Evolutionary conservation across 1,140 invertebrate genomes (phyloP).

Genomic region (Eumaeus atala): DNA sequence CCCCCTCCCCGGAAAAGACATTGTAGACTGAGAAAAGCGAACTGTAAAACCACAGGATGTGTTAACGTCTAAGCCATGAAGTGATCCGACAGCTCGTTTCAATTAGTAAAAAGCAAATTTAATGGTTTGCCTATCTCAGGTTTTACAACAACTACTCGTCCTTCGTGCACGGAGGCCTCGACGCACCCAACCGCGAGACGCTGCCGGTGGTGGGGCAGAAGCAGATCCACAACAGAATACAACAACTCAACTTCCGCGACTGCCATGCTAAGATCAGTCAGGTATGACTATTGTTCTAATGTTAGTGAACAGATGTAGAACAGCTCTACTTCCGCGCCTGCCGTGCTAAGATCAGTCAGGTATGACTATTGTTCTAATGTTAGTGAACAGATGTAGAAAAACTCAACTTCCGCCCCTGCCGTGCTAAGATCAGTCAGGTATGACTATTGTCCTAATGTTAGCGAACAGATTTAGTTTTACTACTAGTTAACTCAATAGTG

Average conservation of each 20-base stretch:
- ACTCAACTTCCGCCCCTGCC: constrained; percentile 95
- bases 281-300: too few relatives aligned
- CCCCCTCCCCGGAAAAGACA: too few relatives aligned
- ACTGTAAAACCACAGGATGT: too few relatives aligned
- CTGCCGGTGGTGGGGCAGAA: constrained; percentile 92
- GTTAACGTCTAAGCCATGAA: too few relatives aligned
- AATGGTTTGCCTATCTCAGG: constrained; percentile 61
- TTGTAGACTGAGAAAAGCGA: too few relatives aligned
- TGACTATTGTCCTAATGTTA: too few relatives aligned
- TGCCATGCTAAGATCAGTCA: constrained; percentile 98
- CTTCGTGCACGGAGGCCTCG: constrained; percentile 94
- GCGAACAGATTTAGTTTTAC: constrained; percentile 96
- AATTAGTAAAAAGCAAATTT: too few relatives aligned
- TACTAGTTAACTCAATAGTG: too few relatives aligned
- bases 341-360: constrained; percentile 96
- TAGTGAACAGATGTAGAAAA: constrained; percentile 96
- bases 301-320: constrained; percentile 95
- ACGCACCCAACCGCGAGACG: constrained; percentile 85
- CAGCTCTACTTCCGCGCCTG: constrained; percentile 96
- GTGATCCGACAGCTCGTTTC: too few relatives aligned
- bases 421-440: constrained; percentile 96
- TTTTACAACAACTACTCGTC: constrained; percentile 97
- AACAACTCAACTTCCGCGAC: constrained; percentile 95
- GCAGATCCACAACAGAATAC: constrained; percentile 96
- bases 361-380: too few relatives aligned